These are phyloP conservation scores for Zaprionus inermis DNA, from an alignment of 1,140 invertebrate species.

Conservation along the genomic window DNA sequence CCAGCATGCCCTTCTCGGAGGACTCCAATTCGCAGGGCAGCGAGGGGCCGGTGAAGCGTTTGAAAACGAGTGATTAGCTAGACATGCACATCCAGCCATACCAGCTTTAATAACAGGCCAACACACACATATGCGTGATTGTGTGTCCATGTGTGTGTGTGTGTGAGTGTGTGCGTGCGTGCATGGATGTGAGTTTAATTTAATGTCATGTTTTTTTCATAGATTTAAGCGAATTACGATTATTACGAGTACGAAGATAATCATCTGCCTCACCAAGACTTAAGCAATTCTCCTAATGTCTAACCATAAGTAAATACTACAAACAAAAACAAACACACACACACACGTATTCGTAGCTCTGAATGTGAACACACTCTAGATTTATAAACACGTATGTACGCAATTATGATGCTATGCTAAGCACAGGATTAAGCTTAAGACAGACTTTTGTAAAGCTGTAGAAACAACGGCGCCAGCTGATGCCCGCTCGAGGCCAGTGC, in stretches of 20 bases:
- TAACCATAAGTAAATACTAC: conserved; percentile 28
- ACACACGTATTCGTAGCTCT: conserved; percentile 3
- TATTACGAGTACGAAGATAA: conserved; percentile 30
- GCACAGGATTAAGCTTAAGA: conserved; percentile 16
- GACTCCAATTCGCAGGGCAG: conserved; percentile 95
- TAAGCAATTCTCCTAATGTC: conserved; percentile 62
- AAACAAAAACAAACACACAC: neutral
- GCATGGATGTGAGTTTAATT: conserved; percentile 9
- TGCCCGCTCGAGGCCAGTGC: neutral
- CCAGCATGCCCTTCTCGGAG: conserved; percentile 93
- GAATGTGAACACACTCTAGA: conserved; percentile 3
- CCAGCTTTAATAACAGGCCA: conserved; percentile 20
- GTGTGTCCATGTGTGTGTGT: conserved; percentile 3
- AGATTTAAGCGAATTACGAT: conserved; percentile 31
- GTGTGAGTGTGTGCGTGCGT: neutral
- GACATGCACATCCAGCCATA: conserved; percentile 40
- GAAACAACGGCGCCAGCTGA: conserved; percentile 1
- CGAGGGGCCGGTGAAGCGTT: conserved; percentile 90
- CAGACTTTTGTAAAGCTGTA: conserved; percentile 26
- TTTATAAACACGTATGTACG: neutral
- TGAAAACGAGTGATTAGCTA: conserved; percentile 87
- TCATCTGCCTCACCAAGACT: conserved; percentile 72
- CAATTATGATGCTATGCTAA: conserved; percentile 18
- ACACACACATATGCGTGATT: neutral
- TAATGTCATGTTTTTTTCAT: conserved; percentile 12